Percentiles rank a stretch among this genome's conserved stretches.
These are phyloP conservation scores for Terebella lapidaria DNA, from an alignment of 2,888 invertebrate genomes.

Conservation along the genomic window DNA sequence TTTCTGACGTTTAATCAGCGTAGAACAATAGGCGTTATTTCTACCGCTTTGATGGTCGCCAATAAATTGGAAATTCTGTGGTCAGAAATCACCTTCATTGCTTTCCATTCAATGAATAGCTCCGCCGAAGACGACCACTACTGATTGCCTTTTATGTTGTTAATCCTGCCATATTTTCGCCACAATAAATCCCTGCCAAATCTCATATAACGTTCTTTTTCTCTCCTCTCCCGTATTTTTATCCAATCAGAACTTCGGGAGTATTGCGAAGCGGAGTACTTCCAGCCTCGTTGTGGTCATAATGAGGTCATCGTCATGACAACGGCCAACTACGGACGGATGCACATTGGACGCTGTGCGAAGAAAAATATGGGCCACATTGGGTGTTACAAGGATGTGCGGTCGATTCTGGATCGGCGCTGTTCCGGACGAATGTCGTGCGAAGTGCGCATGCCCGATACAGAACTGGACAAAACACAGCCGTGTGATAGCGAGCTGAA, in stretches of 20 bases:
- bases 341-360: conserved; percentile 11
- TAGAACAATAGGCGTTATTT: too few relatives aligned
- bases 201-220: too few relatives aligned
- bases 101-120: too few relatives aligned
- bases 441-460: conserved; percentile 21
- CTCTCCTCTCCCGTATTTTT: too few relatives aligned
- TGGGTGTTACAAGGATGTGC: conserved; percentile 16
- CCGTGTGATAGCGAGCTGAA: conserved; percentile 25
- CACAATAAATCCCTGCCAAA: too few relatives aligned
- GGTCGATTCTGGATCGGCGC: conserved; percentile 10
- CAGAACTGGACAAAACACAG: conserved; percentile 18
- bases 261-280: conserved; percentile 13
- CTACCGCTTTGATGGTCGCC: too few relatives aligned
- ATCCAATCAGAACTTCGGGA: conserved; percentile 11
- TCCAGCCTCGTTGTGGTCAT: conserved; percentile 6
- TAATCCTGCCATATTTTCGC: too few relatives aligned
- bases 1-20: too few relatives aligned
- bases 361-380: conserved; percentile 15
- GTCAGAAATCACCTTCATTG: too few relatives aligned
- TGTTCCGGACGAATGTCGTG: conserved; percentile 22
- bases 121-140: too few relatives aligned
- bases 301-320: conserved; percentile 16
- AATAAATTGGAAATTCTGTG: too few relatives aligned
- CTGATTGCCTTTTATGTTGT: too few relatives aligned
- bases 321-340: conserved; percentile 9